A percentile compares a stretch with the other conserved stretches of the same genome.
phyloP scores from a whole-genome alignment of 2,113 vertebrate genomes.

The Enhydra lutris region DNA sequence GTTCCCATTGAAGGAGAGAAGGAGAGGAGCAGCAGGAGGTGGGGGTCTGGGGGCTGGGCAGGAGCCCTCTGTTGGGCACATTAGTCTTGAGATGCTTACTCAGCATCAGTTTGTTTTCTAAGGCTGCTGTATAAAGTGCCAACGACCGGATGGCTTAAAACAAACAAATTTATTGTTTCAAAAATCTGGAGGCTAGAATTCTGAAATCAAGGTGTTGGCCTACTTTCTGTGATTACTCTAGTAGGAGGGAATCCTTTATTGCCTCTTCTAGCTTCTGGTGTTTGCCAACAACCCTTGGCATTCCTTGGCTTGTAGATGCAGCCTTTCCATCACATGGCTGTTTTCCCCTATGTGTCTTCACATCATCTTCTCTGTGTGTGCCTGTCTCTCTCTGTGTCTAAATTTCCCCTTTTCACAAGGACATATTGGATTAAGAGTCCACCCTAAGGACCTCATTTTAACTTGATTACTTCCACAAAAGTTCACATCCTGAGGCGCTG shows the following conservation, averaged over 20 bases:
- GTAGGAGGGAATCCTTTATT: background rate
- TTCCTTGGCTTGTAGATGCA: background rate
- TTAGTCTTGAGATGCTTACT: background rate
- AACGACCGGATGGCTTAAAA: background rate
- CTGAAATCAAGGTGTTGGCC: background rate
- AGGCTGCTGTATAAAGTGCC: background rate
- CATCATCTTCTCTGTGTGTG: background rate
- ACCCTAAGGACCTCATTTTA: background rate
- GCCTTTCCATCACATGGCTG: background rate
- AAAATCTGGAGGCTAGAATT: background rate
- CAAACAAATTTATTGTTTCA: background rate
- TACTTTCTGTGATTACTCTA: background rate
- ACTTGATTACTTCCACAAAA: background rate
- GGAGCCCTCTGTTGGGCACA: background rate
- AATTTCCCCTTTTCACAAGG: background rate
- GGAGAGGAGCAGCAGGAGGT: background rate
- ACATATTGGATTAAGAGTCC: background rate
- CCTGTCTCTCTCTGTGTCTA: background rate
- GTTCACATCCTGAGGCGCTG: background rate
- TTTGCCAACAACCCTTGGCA: background rate
- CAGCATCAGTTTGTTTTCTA: background rate
- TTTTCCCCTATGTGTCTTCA: background rate
- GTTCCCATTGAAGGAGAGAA: background rate
- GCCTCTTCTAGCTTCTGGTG: background rate
- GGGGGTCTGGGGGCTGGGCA: background rate